A percentile compares a stretch with the other conserved stretches of the same genome.
These are phyloP conservation scores for Prunella himalayana DNA, from an alignment of 2,113 vertebrate species.

Conservation along the genomic window DNA sequence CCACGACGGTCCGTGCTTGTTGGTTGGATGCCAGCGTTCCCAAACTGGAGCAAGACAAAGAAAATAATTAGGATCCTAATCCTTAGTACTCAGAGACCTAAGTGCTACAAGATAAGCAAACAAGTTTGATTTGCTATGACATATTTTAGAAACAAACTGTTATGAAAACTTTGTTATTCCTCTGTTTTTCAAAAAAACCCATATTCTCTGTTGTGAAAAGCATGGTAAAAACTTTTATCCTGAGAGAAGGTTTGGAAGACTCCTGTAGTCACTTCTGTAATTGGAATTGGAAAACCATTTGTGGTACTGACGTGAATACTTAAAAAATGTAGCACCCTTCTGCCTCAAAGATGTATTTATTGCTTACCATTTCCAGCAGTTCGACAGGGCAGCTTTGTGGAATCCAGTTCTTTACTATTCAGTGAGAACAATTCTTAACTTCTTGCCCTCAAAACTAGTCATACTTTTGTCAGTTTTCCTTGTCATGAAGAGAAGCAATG, in stretches of 20 bases:
- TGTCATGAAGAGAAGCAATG: not conserved
- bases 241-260: not conserved
- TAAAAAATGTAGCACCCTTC: not conserved
- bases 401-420: not conserved
- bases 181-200: not conserved
- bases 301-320: not conserved
- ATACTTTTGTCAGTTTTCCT: conserved; percentile 9
- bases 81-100: not conserved
- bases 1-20: conserved; percentile 5
- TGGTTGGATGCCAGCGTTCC: conserved; percentile 23
- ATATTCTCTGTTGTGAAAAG: not conserved
- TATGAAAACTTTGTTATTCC: not conserved
- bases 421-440: not conserved
- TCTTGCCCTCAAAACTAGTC: conserved; percentile 7
- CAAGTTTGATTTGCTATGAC: not conserved
- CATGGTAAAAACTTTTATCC: not conserved
- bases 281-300: not conserved
- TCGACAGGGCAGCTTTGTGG: not conserved
- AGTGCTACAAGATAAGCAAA: accelerated
- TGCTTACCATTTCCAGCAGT: not conserved
- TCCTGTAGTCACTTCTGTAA: not conserved
- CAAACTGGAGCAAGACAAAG: not conserved
- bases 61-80: not conserved
- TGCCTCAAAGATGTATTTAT: not conserved
- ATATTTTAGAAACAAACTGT: not conserved